Evolutionary conservation across 2,888 invertebrate species (phyloP).

Genomic region (Theretra japonica): DNA sequence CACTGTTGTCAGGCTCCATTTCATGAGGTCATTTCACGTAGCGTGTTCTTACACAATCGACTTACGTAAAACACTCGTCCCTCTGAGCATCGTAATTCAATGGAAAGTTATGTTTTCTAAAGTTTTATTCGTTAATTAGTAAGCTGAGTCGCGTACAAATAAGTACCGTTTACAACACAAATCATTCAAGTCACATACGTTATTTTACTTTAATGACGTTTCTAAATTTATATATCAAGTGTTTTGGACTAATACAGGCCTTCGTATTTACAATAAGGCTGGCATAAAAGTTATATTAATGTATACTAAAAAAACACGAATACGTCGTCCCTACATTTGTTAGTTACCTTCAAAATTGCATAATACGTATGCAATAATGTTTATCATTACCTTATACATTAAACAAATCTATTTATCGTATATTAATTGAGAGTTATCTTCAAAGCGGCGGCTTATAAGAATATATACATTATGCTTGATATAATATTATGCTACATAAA

Average conservation of each 20-base stretch:
- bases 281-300: too few relatives aligned
- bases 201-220: neutral
- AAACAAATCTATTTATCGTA: neutral
- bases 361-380: too few relatives aligned
- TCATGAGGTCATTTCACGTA: constrained; percentile 8
- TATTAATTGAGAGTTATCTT: neutral
- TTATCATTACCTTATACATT: neutral
- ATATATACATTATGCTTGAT: neutral
- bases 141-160: neutral
- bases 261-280: too few relatives aligned
- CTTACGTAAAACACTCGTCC: constrained; percentile 4
- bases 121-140: neutral
- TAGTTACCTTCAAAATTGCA: too few relatives aligned
- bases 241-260: too few relatives aligned
- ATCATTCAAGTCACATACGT: neutral
- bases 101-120: neutral
- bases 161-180: neutral
- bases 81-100: neutral
- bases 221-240: too few relatives aligned
- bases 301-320: too few relatives aligned
- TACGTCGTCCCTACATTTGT: too few relatives aligned
- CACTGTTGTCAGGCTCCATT: neutral
- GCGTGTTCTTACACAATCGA: constrained; percentile 9
- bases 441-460: neutral
- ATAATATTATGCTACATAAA: constrained; percentile 27